Base-by-base conservation (phyloP, 2,797 vertebrate species). In the Psittacula echo region DNA sequence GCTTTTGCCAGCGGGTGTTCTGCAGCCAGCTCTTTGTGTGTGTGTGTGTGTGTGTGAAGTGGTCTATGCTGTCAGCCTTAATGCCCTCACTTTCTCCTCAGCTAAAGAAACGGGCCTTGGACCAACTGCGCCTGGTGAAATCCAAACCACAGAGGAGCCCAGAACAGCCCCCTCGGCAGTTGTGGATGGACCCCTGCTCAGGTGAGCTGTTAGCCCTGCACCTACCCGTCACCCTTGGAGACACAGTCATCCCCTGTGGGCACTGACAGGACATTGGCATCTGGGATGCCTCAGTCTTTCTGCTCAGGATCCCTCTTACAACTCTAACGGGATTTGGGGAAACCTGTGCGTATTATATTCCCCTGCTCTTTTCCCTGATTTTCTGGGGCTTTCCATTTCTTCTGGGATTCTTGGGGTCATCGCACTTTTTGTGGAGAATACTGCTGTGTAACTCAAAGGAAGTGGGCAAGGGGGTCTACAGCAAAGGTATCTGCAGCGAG, bases 101-200 rank as follows among this genome's bases (percentile, higher is more conserved):
- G 99, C 98, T 99, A 61, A 96, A 95, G 95, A 99, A 98, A 97
- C 98, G 99, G 56, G 93, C 96, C 32, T 75, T 98, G 23, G 98
- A 98, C 51, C 98, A 98, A 1, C 97, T 99, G 12, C 98, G 98
- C 51, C 87, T 99, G 95, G 98, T 99, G 74, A 99, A 99, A 96
- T 97, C 98, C 70, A 98, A 97, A 82, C 91, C 92, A 0, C 84
- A 89, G 29, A 96, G 90, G 53, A 87, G 50, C 15, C 11, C 92
- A n/a, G 95, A 90, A 19, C 26, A 98, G 89, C 19, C 95, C 92
- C n/a, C 95, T 65, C 79, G 96, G 83, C 94, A 97, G 83, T 85
- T 98, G 91, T 71, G 97, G 96, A 79, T 94, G 58, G 97, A 97
- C 18, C 82, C 95, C 56, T 97, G 95, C 75, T 82, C 95, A 91